Conservation (phyloP, 2,888 invertebrate genomes). For the Pseudoips prasinana region DNA sequence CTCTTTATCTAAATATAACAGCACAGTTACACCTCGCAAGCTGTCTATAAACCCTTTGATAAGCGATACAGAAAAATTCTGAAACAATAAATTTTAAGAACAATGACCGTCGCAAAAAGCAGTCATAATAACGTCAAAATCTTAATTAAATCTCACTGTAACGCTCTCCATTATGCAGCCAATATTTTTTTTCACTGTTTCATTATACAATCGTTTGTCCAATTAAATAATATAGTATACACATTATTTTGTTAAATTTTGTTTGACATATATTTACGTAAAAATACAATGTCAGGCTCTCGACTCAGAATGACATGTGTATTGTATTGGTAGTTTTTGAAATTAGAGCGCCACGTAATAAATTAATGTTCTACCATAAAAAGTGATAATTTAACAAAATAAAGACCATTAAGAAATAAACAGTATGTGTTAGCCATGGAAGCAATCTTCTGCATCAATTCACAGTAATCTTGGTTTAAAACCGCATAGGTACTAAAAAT, state of each 20-base stretch:
- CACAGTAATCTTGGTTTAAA: too few species aligned
- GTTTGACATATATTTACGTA: constrained; percentile 34
- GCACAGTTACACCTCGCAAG: constrained; percentile 87
- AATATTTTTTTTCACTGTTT: constrained; percentile 32
- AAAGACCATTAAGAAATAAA: too few species aligned
- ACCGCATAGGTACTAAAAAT: too few species aligned
- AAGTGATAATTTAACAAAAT: too few species aligned
- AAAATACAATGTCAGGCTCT: constrained; percentile 19
- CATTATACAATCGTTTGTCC: constrained; percentile 36
- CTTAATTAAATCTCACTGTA: constrained; percentile 39
- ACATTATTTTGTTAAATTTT: constrained; percentile 32
- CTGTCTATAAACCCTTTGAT: constrained; percentile 90
- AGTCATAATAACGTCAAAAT: constrained; percentile 17
- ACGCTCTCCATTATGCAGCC: constrained; percentile 58
- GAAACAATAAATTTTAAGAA: constrained; percentile 55
- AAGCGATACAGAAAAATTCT: constrained; percentile 85
- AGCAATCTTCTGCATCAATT: too few species aligned
- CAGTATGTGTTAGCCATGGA: too few species aligned
- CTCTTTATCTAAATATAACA: constrained; percentile 90
- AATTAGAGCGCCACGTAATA: too few species aligned
- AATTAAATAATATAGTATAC: constrained; percentile 16
- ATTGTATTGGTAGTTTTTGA: too few species aligned
- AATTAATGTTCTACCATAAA: too few species aligned
- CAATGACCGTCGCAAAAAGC: constrained; percentile 27
- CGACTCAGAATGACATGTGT: too few species aligned